phyloP scores from a whole-genome alignment of 2,113 vertebrate species.

The Pheucticus melanocephalus region DNA sequence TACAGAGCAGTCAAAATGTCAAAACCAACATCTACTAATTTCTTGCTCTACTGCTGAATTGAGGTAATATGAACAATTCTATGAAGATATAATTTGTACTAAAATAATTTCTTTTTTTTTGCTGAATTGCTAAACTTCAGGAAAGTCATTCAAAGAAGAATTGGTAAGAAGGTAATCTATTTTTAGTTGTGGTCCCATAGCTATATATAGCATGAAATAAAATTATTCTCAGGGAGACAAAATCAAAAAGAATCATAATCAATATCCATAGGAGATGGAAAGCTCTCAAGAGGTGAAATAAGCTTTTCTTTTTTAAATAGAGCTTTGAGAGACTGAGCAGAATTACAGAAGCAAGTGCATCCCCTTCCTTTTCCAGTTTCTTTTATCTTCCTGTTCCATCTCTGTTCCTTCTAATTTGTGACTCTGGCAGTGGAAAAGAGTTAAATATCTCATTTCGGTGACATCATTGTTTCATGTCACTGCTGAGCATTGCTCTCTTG shows the following conservation, averaged over 20 bases:
- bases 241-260: not conserved
- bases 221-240: not conserved
- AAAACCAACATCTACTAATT: not conserved
- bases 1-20: not conserved
- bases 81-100: not conserved
- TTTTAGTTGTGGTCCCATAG: not conserved
- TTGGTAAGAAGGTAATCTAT: not conserved
- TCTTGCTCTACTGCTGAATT: not conserved
- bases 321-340: not conserved
- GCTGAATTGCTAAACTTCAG: not conserved
- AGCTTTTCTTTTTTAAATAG: not conserved
- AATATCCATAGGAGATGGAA: not conserved
- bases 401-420: not conserved
- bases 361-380: not conserved
- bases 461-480: not conserved
- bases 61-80: not conserved
- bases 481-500: not conserved
- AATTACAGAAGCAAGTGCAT: not conserved
- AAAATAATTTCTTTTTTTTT: not conserved
- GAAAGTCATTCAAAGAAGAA: not conserved
- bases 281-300: not conserved
- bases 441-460: not conserved
- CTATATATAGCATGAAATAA: not conserved
- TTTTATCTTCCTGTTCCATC: not conserved
- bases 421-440: not conserved